Evolutionary conservation across 2,797 vertebrate species (phyloP).

Genomic region (Sebastes melanostomus): DNA sequence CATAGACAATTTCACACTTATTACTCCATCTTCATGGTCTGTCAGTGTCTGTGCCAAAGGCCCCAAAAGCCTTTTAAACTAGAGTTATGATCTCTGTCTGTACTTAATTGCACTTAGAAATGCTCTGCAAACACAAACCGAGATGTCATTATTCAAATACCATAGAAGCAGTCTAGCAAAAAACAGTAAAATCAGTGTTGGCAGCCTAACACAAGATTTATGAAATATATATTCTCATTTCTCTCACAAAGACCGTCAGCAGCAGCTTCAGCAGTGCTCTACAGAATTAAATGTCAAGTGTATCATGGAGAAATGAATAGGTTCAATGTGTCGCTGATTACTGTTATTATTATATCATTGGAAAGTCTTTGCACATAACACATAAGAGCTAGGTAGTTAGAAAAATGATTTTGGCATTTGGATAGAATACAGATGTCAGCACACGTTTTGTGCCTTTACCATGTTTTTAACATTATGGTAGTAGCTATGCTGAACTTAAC

Average conservation of each 20-base stretch:
- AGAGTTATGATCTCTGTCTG: conserved; percentile 1
- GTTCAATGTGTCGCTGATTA: not conserved
- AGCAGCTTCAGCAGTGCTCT: not conserved
- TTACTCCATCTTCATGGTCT: conserved; percentile 44
- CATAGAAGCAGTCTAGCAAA: not conserved
- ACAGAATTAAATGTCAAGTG: not conserved
- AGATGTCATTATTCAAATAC: conserved; percentile 1
- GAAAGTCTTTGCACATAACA: not conserved
- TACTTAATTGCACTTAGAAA: not conserved
- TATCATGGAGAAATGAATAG: not conserved
- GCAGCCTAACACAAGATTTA: not conserved
- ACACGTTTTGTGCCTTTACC: not conserved
- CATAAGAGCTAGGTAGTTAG: not conserved
- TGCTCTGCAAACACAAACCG: conserved; percentile 1
- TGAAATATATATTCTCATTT: not conserved
- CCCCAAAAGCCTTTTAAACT: conserved; percentile 20
- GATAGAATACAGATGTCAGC: not conserved
- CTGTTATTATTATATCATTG: not conserved
- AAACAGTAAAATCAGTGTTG: not conserved
- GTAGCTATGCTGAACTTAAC: not conserved
- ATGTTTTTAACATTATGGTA: not conserved
- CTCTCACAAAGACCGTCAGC: not conserved
- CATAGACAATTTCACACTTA: conserved; percentile 53
- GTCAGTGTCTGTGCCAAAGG: conserved; percentile 30
- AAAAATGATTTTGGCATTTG: not conserved